These are phyloP conservation scores for Nannospalax galili DNA, from an alignment of 2,113 vertebrate species.

Conservation along the genomic window DNA sequence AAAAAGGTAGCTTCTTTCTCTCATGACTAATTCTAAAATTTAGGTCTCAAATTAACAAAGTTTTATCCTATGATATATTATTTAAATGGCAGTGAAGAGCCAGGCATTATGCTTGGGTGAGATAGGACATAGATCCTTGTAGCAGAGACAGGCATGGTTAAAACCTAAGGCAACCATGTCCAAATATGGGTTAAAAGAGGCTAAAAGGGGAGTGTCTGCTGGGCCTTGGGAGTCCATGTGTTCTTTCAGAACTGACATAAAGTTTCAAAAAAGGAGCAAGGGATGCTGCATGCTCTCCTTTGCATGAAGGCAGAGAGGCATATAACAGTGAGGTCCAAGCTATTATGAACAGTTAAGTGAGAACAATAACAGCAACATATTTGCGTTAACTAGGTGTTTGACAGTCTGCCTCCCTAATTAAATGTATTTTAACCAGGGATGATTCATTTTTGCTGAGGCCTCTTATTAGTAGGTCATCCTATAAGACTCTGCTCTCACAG, in stretches of 20 bases:
- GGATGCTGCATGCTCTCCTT: background rate
- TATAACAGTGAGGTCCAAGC: background rate
- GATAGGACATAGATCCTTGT: background rate
- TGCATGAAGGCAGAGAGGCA: background rate
- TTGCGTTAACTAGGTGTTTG: too few relatives aligned
- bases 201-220: background rate
- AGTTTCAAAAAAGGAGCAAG: background rate
- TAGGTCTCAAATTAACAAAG: background rate
- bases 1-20: background rate
- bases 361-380: background rate
- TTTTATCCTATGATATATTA: background rate
- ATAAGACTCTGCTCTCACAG: background rate
- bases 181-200: too few relatives aligned
- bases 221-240: rapidly evolving
- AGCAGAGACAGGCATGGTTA: background rate
- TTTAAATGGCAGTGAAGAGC: background rate
- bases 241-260: background rate
- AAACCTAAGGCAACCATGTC: background rate
- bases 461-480: background rate
- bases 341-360: background rate
- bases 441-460: background rate
- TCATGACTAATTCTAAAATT: background rate
- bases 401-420: background rate
- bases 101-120: background rate
- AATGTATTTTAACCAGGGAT: background rate